Evolutionary conservation across 2,113 vertebrate genomes (phyloP).

Genomic region (Conger conger): DNA sequence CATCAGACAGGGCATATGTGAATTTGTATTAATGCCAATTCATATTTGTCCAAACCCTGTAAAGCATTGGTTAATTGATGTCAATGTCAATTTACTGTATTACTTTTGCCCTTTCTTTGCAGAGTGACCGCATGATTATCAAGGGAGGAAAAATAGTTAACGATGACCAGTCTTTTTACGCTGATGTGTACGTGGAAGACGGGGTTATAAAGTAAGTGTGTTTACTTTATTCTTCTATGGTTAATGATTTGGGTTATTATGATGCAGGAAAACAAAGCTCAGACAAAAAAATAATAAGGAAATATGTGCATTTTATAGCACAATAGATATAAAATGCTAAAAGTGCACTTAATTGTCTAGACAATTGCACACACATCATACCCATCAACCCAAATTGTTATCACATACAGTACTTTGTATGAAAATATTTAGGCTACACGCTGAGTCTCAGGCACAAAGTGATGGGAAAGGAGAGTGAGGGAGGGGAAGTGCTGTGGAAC

Average conservation of each 20-base stretch:
- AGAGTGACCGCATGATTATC: slow-evolving; percentile 85
- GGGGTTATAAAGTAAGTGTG: slow-evolving; percentile 85
- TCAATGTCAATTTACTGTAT: background rate
- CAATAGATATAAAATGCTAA: background rate
- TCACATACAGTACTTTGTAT: background rate
- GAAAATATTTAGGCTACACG: background rate
- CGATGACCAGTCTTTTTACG: slow-evolving; percentile 92
- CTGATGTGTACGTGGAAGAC: slow-evolving; percentile 90
- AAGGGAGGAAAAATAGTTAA: slow-evolving; percentile 93
- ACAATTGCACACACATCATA: background rate
- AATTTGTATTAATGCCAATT: too few relatives aligned
- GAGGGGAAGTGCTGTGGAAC: background rate
- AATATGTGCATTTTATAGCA: background rate
- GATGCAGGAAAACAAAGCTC: background rate
- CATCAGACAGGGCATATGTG: too few relatives aligned
- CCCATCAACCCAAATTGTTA: background rate
- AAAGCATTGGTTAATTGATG: background rate
- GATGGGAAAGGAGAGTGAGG: background rate
- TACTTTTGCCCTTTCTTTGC: slow-evolving; percentile 19
- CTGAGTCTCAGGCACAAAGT: background rate
- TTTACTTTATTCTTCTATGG: background rate
- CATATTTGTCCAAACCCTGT: background rate
- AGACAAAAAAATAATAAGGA: background rate
- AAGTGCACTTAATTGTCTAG: background rate
- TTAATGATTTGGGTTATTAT: background rate